Evolutionary conservation across 2,797 vertebrate genomes (phyloP).

Genomic region (Coendou prehensilis): DNA sequence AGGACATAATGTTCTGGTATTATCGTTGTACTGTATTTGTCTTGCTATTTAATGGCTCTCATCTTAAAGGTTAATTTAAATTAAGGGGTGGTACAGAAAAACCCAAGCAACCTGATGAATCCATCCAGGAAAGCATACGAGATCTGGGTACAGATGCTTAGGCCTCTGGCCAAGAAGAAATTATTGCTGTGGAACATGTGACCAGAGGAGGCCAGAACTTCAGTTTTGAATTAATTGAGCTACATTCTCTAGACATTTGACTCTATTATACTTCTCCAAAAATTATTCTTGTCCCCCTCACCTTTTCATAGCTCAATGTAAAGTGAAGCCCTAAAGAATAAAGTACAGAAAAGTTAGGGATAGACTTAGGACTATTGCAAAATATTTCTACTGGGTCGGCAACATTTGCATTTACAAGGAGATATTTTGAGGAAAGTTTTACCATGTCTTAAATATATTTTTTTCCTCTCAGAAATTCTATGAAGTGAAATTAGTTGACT

Average conservation of each 20-base stretch:
- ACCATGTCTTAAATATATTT: slow-evolving; percentile 83
- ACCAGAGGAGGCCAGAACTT: slow-evolving; percentile 50
- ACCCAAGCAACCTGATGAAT: background rate
- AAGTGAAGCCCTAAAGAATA: slow-evolving; percentile 66
- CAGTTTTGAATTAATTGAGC: slow-evolving; percentile 49
- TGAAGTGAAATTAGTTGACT: slow-evolving; percentile 85
- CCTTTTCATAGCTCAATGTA: slow-evolving; percentile 49
- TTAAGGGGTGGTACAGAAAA: slow-evolving; percentile 34
- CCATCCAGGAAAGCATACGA: slow-evolving; percentile 61
- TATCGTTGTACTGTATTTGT: slow-evolving; percentile 65
- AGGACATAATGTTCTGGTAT: slow-evolving; percentile 72
- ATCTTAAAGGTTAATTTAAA: slow-evolving; percentile 81
- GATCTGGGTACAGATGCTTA: slow-evolving; percentile 47
- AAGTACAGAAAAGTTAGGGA: slow-evolving; percentile 31
- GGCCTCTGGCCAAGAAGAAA: slow-evolving; percentile 66
- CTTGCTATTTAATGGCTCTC: slow-evolving; percentile 84
- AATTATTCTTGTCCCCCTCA: slow-evolving; percentile 43
- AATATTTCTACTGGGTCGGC: slow-evolving; percentile 35
- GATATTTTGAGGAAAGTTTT: slow-evolving; percentile 81
- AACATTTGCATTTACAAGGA: slow-evolving; percentile 58
- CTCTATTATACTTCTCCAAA: slow-evolving; percentile 67
- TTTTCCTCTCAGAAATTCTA: slow-evolving; percentile 78
- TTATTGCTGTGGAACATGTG: slow-evolving; percentile 49
- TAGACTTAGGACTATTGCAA: background rate
- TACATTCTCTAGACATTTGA: slow-evolving; percentile 58